phyloP scores from a whole-genome alignment of 2,888 invertebrate genomes.

The Scaptomyza flava region DNA sequence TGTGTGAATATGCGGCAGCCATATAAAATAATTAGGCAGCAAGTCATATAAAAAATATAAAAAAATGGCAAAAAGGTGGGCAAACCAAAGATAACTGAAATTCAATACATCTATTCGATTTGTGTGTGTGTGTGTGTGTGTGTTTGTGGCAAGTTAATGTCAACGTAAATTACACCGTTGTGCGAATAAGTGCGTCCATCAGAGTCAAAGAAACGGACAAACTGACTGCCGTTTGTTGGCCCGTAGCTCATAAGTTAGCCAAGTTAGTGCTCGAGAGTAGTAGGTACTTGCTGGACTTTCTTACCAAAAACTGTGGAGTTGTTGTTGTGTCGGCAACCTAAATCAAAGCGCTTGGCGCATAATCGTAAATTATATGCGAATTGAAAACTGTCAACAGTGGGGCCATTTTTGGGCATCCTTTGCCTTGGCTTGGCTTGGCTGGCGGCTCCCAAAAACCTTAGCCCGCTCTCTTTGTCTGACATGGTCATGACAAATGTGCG shows the following conservation, averaged over 20 bases:
- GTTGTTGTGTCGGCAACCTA: slow-evolving; percentile 55
- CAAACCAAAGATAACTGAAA: slow-evolving; percentile 9
- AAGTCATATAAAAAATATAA: slow-evolving; percentile 52
- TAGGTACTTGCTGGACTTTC: neutral
- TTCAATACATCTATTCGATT: neutral
- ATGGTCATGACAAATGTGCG: slow-evolving; percentile 72
- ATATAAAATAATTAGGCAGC: slow-evolving; percentile 75
- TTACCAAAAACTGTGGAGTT: neutral
- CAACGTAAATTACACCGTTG: slow-evolving; percentile 63
- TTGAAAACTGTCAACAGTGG: slow-evolving; percentile 45
- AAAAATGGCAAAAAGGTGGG: slow-evolving; percentile 53
- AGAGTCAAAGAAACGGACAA: neutral
- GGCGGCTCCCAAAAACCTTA: neutral
- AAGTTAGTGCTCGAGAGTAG: slow-evolving; percentile 18
- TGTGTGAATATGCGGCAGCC: slow-evolving; percentile 50
- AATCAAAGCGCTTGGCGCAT: slow-evolving; percentile 66
- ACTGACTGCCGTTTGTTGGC: slow-evolving; percentile 3
- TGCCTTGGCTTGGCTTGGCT: neutral
- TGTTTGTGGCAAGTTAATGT: slow-evolving; percentile 50
- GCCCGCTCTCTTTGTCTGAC: slow-evolving; percentile 37
- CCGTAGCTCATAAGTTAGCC: slow-evolving; percentile 53
- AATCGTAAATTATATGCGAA: slow-evolving; percentile 73
- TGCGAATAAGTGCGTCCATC: slow-evolving; percentile 46
- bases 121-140: neutral
- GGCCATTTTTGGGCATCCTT: slow-evolving; percentile 62